Base-by-base conservation (phyloP, 2,888 invertebrate species). In the Noctua fimbriata region DNA sequence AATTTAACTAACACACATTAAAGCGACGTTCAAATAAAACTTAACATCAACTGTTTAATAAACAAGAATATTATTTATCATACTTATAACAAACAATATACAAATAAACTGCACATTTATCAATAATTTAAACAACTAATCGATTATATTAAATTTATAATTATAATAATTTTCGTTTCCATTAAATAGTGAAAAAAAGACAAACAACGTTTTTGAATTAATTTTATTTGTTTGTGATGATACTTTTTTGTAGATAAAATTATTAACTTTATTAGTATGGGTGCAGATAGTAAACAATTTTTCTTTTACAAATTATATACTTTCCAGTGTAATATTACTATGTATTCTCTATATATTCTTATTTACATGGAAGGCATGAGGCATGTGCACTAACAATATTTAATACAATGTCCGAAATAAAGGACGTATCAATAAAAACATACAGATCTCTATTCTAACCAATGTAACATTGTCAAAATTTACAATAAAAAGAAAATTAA, bases 341-440 rank as follows among this genome's bases (percentile, higher is more conserved):
- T 84, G 83, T 89, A 86, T 87, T 87, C 78, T 87, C 82, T 89
- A 89, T 90, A 90, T 90, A 91, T 91, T 85, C 87, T 92, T 95
- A 96, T 96, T 92, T 95, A 95, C 96, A 96, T 95, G 95, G 95
- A 96, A 96, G 95, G 96, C 95, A 93, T 94, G 91, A 95, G 93
- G 94, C 94, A 89, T 93, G 95, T 93, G 93, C 93, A 92, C 85
- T 90, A 87, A 89, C 84, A 79, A 89, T 90, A 89, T 87, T 90
- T 85, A 89, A 89, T 90, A 91, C 87, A 88, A 90, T 87, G 89
- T 90, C 87, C 89, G 86, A 88, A 90, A 86, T 85, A 88, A 78
- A 88, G 88, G 88, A 88, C 89, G 84, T 87, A 91, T 86, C 58
- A 79, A 88, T 90, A 88, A 90, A 87, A 91, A 88, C 87, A 87